phyloP scores from a whole-genome alignment of 2,797 vertebrate species.

The Sebastes minor region DNA sequence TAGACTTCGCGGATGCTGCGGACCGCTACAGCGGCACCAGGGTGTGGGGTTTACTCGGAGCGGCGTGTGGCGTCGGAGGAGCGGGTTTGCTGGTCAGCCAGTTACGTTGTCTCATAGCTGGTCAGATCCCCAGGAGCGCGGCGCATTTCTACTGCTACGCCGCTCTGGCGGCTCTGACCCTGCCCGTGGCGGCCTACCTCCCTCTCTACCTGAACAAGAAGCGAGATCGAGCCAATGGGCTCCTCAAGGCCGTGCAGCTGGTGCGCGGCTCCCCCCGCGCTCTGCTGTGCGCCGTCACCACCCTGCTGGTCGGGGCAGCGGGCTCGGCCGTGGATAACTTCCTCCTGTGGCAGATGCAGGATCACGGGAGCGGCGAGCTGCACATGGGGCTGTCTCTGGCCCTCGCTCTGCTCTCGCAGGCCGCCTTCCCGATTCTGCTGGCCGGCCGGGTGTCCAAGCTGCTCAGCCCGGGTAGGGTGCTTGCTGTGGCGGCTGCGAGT shows the following conservation, averaged over 20 bases:
- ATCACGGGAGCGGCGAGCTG: slow-evolving; percentile 82
- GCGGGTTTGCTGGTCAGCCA: slow-evolving; percentile 80
- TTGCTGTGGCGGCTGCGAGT: slow-evolving; percentile 66
- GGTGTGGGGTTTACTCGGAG: slow-evolving; percentile 84
- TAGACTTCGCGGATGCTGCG: slow-evolving; percentile 88
- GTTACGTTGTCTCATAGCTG: slow-evolving; percentile 75
- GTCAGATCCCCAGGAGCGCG: slow-evolving; percentile 32
- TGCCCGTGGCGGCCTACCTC: slow-evolving; percentile 73
- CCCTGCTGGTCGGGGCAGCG: slow-evolving; percentile 74
- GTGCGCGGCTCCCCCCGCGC: slow-evolving; percentile 79
- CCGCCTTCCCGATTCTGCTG: slow-evolving; percentile 69
- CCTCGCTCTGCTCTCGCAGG: slow-evolving; percentile 81
- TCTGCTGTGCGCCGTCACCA: slow-evolving; percentile 78
- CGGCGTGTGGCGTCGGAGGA: slow-evolving; percentile 75
- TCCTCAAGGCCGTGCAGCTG: slow-evolving; percentile 81
- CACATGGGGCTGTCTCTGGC: slow-evolving; percentile 85
- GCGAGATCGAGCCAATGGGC: slow-evolving; percentile 54
- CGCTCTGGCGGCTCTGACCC: slow-evolving; percentile 48
- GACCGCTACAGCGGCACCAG: slow-evolving; percentile 78
- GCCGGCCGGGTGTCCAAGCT: slow-evolving; percentile 68
- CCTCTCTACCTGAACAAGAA: slow-evolving; percentile 81
- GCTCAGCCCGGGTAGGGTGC: slow-evolving; percentile 73
- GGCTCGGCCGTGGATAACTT: slow-evolving; percentile 83
- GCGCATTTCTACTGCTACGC: slow-evolving; percentile 86
- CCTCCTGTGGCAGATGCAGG: slow-evolving; percentile 92